Conservation (phyloP, 2,888 invertebrate genomes). For the Chorisops tibialis region DNA sequence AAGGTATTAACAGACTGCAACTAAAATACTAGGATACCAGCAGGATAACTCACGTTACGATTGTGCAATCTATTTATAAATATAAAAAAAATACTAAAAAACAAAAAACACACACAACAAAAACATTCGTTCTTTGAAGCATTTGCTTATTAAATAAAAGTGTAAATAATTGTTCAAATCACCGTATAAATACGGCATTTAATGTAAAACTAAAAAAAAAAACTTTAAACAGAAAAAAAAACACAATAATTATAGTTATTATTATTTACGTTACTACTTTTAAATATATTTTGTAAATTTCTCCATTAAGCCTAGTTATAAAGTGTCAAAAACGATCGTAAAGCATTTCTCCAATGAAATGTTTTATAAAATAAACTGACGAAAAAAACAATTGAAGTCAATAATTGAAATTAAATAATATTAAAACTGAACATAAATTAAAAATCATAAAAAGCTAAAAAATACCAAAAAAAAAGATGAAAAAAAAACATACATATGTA, state of each 20-base stretch:
- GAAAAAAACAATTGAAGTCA: constrained; percentile 12
- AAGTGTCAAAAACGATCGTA: constrained; percentile 3
- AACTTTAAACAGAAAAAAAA: no score
- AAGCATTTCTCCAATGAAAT: no score
- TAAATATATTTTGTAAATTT: constrained; percentile 5
- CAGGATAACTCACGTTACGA: constrained; percentile 3
- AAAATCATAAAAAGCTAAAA: constrained; percentile 3
- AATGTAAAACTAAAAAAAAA: background rate
- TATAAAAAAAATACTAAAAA: background rate
- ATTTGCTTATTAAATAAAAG: background rate
- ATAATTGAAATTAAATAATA: constrained; percentile 16
- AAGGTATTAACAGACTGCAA: background rate
- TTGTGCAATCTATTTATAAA: constrained; percentile 16
- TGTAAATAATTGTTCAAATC: constrained; percentile 15
- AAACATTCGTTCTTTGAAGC: constrained; percentile 1
- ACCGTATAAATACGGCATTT: background rate
- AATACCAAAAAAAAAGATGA: constrained; percentile 13
- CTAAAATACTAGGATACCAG: constrained; percentile 2
- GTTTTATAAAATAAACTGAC: no score
- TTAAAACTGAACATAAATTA: constrained; percentile 7
- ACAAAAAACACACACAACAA: background rate
- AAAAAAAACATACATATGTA: background rate
- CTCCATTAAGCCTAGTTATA: background rate
- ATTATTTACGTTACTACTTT: no score
- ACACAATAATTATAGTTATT: no score